Conservation (phyloP, 2,797 vertebrate species). For the Limnodromus scolopaceus region DNA sequence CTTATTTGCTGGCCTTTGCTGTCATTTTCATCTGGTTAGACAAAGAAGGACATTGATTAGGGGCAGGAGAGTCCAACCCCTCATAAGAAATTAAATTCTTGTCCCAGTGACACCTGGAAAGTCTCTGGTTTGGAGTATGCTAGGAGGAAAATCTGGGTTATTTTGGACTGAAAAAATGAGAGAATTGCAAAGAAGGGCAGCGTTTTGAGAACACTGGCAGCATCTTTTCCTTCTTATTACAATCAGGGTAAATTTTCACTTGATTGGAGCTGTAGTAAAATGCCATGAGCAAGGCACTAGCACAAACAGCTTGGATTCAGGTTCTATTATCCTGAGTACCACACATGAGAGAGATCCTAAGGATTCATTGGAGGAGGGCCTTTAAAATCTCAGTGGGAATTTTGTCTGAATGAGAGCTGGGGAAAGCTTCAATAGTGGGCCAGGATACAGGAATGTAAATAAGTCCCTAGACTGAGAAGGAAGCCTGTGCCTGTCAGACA, state of each 20-base stretch:
- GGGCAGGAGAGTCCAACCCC: not conserved
- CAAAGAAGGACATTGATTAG: not conserved
- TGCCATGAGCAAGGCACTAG: not conserved
- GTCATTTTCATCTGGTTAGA: not conserved
- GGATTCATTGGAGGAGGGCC: not conserved
- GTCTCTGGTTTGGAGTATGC: not conserved
- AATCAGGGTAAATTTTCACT: not conserved
- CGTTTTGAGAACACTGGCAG: not conserved
- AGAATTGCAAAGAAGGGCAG: fast-evolving
- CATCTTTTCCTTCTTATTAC: not conserved
- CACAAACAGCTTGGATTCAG: not conserved
- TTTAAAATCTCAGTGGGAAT: conserved; percentile 29
- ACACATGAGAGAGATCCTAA: not conserved
- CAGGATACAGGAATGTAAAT: conserved; percentile 9
- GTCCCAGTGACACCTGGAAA: not conserved
- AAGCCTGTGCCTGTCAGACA: conserved; percentile 8
- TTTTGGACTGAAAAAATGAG: not conserved
- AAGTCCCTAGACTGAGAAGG: not conserved
- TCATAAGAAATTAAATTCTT: not conserved
- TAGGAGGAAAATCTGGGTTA: not conserved
- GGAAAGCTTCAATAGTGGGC: not conserved
- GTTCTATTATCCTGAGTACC: not conserved
- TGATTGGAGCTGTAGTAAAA: not conserved
- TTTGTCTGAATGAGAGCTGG: conserved; percentile 26
- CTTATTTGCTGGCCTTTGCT: not conserved